phyloP scores from a whole-genome alignment of 2,888 invertebrate species.

The Nymphalis polychloros region DNA sequence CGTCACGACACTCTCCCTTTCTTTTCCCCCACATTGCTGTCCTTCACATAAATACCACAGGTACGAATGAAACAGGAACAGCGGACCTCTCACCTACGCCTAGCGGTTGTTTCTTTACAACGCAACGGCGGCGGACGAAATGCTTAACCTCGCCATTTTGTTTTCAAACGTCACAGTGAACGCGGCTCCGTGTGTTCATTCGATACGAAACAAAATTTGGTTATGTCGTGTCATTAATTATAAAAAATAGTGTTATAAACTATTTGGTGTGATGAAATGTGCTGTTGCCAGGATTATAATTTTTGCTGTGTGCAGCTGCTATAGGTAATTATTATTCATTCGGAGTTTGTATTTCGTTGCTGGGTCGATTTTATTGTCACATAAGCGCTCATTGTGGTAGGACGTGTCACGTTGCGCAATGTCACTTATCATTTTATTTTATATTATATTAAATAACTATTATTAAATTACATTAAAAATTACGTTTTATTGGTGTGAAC shows the following conservation, averaged over 20 bases:
- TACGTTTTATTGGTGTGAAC: not conserved
- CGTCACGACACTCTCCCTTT: conserved; percentile 3
- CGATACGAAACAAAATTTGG: conserved; percentile 38
- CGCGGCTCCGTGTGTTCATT: conserved; percentile 39
- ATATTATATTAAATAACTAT: not conserved
- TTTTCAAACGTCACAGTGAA: conserved; percentile 47
- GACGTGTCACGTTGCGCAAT: conserved; percentile 16
- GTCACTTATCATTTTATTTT: not conserved
- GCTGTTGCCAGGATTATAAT: not conserved
- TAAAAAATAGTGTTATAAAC: conserved; percentile 4
- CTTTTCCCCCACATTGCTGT: conserved; percentile 1
- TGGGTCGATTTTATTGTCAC: conserved; percentile 14
- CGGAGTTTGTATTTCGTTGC: not conserved
- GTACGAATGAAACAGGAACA: conserved; percentile 28
- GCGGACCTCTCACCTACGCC: conserved; percentile 26
- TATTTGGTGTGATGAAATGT: conserved; percentile 22
- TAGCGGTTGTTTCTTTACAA: conserved; percentile 21
- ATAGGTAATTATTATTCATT: conserved; percentile 24
- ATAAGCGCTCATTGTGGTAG: conserved; percentile 4
- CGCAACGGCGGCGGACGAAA: conserved; percentile 39
- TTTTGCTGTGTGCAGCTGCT: conserved; percentile 4
- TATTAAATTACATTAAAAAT: not conserved
- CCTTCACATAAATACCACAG: conserved; percentile 1
- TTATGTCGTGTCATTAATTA: conserved; percentile 18
- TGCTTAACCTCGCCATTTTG: conserved; percentile 53